These are phyloP conservation scores for Sphaeridia pumilis DNA, from an alignment of 2,888 invertebrate species.

Conservation along the genomic window DNA sequence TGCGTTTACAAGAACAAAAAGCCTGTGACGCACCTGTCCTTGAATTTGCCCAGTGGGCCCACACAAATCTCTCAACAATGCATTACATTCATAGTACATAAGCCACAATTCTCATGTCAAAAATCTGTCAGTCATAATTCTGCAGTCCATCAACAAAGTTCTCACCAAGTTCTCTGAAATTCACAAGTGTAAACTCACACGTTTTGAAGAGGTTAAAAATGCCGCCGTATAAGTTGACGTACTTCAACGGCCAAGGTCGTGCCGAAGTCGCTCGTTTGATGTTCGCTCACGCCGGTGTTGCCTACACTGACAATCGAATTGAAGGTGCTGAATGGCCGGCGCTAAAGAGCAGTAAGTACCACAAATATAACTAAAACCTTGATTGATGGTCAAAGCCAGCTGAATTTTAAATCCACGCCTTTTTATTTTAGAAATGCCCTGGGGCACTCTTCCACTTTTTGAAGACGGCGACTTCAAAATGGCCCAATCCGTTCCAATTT, in stretches of 20 bases:
- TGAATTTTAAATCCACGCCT: neutral
- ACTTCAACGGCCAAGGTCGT: neutral
- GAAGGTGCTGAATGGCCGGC: neutral
- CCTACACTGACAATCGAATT: neutral
- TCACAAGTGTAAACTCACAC: no score
- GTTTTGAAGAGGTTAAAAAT: neutral
- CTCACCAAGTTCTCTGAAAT: no score
- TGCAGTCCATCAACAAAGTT: no score
- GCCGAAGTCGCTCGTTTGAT: neutral
- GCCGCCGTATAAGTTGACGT: neutral
- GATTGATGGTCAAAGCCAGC: neutral
- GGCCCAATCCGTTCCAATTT: slow-evolving; percentile 10
- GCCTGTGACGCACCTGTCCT: no score
- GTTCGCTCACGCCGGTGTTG: neutral
- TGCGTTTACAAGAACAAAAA: no score
- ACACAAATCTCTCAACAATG: no score
- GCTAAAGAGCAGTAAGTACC: neutral
- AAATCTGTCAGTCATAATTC: no score
- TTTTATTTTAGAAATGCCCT: slow-evolving; percentile 1
- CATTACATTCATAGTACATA: no score
- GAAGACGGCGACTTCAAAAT: slow-evolving; percentile 6
- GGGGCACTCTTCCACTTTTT: slow-evolving; percentile 12
- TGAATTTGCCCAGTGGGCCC: no score
- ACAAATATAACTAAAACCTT: no score
- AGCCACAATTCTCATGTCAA: no score